Evolutionary conservation across 1,140 invertebrate species (phyloP).

Genomic region (Probaryconus sp.): DNA sequence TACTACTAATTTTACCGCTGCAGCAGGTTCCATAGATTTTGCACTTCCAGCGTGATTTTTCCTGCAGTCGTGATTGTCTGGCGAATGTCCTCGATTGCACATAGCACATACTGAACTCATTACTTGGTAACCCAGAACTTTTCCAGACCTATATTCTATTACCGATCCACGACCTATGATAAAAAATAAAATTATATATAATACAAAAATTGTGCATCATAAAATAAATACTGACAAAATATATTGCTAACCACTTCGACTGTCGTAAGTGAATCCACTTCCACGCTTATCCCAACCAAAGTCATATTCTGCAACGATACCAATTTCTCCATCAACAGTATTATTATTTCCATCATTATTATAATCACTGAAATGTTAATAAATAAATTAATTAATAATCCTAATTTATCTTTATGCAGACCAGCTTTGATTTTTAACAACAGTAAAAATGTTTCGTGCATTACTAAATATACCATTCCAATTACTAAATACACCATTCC

Average conservation of each 20-base stretch:
- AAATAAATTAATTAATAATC: no score
- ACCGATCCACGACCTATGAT: constrained; percentile 43
- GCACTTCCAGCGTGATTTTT: constrained; percentile 42
- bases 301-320: constrained; percentile 24
- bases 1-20: constrained; percentile 24
- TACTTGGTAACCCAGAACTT: constrained; percentile 39
- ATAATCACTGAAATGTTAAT: no score
- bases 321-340: constrained; percentile 6
- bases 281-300: constrained; percentile 51
- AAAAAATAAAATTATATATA: background rate
- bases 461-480: no score
- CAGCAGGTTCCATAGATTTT: constrained; percentile 42
- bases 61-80: constrained; percentile 20
- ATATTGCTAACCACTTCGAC: constrained; percentile 22
- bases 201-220: background rate
- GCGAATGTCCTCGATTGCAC: constrained; percentile 26
- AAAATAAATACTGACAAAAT: background rate
- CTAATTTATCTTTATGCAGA: no score
- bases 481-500: no score
- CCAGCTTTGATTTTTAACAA: no score
- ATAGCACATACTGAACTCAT: constrained; percentile 25
- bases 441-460: no score
- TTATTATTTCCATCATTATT: no score
- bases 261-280: constrained; percentile 40
- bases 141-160: constrained; percentile 38